Base-by-base conservation (phyloP, 37 sponge, comb jelly and placozoan species). In the Aplysina aerophoba region DNA sequence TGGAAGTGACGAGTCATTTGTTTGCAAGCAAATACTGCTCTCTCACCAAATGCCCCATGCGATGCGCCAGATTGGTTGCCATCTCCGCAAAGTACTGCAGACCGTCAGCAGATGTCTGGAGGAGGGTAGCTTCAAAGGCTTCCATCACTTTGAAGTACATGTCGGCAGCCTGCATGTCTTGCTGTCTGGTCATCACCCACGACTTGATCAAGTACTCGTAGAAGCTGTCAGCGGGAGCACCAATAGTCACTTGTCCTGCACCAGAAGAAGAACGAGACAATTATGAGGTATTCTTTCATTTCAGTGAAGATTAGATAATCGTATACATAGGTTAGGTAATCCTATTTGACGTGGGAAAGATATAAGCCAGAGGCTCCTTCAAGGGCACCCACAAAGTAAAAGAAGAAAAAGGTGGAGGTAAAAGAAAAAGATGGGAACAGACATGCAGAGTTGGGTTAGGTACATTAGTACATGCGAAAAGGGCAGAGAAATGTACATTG, bases 141-240 rank as follows among this genome's bases (percentile, higher is more conserved):
- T 87, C 54, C 19, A 93, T 81, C 38, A 89, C 84, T 12, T 88
- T 85, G 30, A 74, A 90, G 84, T 75, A 95, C 96, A 95, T 93
- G 53, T 95, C 93, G 27, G 71, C 90, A 6, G 91, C 93, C 31
- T 89, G 87, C 0, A 25, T 65, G 75, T 95, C 96, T 37, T 86
- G 36, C 68, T 90, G 81, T 68, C 84, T 89, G 30, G 94, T 93
- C 63, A 88, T 83, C 79, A 95, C 69, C 84, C 88, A 95, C 0
- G 93, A 84, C 71, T 95, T 95, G 74, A 93, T 74, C 14, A 95
- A 81, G 84, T 95, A 95, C 80, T 95, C 96, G 61, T 93, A 95
- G 84, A 95, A 95, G 65, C 96, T 95, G 64, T 95, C 96, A 4
- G 91, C 96, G 16, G 90, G 81, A 55, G 93, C 96, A 14, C 96